Conservation (phyloP, 2,113 vertebrate species). For the Indri indri region DNA sequence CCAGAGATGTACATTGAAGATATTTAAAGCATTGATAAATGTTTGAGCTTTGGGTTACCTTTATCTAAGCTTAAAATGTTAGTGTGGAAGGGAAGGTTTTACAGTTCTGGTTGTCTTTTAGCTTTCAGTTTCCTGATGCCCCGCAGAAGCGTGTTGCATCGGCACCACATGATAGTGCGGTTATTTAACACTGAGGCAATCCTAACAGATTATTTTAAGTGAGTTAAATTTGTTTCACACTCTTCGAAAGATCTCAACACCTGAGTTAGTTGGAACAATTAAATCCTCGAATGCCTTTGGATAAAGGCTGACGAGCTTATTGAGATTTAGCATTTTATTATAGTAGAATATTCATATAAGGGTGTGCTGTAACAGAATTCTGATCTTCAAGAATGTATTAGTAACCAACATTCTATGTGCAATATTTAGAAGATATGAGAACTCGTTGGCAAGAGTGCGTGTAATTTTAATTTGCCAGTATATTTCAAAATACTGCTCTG, state of each 20-base stretch:
- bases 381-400: slow-evolving; percentile 22
- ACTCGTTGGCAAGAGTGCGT: slow-evolving; percentile 2
- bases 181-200: slow-evolving; percentile 67
- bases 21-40: background rate
- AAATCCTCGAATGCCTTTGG: slow-evolving; percentile 61
- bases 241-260: slow-evolving; percentile 47
- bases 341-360: background rate
- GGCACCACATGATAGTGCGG: slow-evolving; percentile 3
- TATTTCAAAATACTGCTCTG: slow-evolving; percentile 57
- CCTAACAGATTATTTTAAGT: slow-evolving; percentile 69
- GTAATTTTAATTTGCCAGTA: slow-evolving; percentile 48
- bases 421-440: slow-evolving; percentile 58
- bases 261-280: slow-evolving; percentile 53
- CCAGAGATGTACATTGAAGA: background rate
- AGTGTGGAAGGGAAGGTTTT: background rate
- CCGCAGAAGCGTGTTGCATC: background rate
- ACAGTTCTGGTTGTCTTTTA: background rate
- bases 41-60: background rate
- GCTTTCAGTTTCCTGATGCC: background rate
- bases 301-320: slow-evolving; percentile 28
- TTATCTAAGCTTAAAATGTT: background rate
- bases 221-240: slow-evolving; percentile 64
- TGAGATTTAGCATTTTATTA: background rate
- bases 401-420: background rate
- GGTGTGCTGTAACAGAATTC: background rate